phyloP scores from a whole-genome alignment of 2,113 vertebrate genomes.

The Rhadina sibilatrix region DNA sequence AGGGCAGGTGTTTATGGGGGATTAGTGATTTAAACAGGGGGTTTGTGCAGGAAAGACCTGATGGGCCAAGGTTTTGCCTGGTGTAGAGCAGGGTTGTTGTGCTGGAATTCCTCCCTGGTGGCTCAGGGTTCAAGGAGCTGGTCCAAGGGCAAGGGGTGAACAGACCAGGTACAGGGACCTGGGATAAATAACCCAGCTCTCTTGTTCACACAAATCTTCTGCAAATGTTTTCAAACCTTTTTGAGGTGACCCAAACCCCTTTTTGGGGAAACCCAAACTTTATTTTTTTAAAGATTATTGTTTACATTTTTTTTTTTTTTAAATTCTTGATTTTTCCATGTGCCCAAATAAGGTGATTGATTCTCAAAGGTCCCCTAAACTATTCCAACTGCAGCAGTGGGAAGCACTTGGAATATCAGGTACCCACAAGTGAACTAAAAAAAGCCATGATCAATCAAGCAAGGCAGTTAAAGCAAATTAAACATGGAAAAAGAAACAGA shows the following conservation, averaged over 20 bases:
- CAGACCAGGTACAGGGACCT: background rate
- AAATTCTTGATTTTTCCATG: background rate
- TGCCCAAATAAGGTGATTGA: background rate
- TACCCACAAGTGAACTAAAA: background rate
- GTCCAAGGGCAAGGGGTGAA: background rate
- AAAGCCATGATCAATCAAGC: background rate
- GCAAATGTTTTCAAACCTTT: background rate
- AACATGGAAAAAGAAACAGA: conserved; percentile 35
- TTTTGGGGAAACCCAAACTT: background rate
- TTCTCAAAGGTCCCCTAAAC: background rate
- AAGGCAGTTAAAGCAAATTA: conserved; percentile 5
- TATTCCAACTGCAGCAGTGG: background rate
- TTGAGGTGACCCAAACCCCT: background rate
- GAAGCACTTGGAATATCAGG: background rate
- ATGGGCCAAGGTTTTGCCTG: background rate
- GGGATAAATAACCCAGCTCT: background rate
- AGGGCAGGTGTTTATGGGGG: background rate
- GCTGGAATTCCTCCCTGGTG: background rate
- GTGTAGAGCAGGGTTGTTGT: background rate
- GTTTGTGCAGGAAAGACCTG: background rate
- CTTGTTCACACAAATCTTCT: background rate
- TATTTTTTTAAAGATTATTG: background rate
- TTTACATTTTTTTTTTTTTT: background rate
- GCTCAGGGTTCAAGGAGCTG: background rate
- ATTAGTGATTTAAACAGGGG: background rate